Evolutionary conservation across 2,797 vertebrate genomes (phyloP), one percentile per base, ranked within the genome.

Genomic region (Coreius guichenoti): DNA sequence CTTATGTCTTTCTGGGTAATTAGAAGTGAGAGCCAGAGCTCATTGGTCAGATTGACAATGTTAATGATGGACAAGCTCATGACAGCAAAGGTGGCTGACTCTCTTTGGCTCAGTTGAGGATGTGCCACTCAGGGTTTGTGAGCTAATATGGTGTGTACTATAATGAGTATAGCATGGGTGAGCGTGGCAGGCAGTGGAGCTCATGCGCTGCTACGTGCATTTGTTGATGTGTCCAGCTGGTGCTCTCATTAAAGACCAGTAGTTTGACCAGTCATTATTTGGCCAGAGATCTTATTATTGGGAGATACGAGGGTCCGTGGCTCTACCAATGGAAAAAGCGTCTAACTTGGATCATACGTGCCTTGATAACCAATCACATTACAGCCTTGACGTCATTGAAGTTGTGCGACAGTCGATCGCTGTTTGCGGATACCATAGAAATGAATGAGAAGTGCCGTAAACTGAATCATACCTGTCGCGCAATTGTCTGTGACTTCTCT

Each of bases 191-290:
- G 56, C 61, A 56, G 70, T 68, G 47, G 80, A 65, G 68, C 43
- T 31, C 81, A 56, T 84, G 45, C 72, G 68, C 2, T 43, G n/a
- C 65, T 85, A 70, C 6, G 39, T 86, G 92, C 86, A 87, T 84
- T 81, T 88, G 86, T 86, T 92, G 91, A 87, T 84, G 85, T 88
- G 84, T 88, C 89, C 93, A 94, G 91, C 93, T 94, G 92, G 91
- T 90, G 86, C 86, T 88, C 89, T 88, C 86, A 88, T 88, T 92
- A 90, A 90, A 90, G 87, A 90, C 92, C 92, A 69, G 80, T 87
- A 91, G 91, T 88, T 86, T 89, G 21, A 56, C 39, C 39, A 9
- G 39, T 51, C 49, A 51, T 49, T 49, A 9, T 43, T 43, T 43
- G 39, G 9, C 19, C 17, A 51, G 49, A 51, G 2, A 51, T 51